Evolutionary conservation across 2,797 vertebrate genomes (phyloP).

Genomic region (Sandelia bainsii): DNA sequence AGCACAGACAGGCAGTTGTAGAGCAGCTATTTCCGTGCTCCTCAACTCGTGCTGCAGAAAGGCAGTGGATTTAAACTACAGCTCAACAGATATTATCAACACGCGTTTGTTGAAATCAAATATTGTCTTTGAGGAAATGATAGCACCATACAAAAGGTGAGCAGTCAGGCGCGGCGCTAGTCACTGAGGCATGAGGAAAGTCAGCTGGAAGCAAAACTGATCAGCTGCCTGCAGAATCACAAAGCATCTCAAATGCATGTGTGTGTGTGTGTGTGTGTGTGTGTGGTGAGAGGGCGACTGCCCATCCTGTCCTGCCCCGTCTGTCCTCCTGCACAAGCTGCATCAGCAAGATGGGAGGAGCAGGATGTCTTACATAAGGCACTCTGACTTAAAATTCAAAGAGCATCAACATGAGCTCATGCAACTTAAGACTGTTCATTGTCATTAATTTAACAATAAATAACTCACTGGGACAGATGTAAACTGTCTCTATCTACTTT

Average conservation of each 20-base stretch:
- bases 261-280: conserved; percentile 25
- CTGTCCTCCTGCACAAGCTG: conserved; percentile 70
- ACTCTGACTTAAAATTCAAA: conserved; percentile 41
- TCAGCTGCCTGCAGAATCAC: conserved; percentile 56
- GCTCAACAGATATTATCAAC: conserved; percentile 27
- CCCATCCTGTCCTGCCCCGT: conserved; percentile 47
- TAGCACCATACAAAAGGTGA: conserved; percentile 24
- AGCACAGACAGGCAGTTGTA: not conserved
- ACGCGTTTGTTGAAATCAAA: conserved; percentile 44
- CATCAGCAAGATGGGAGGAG: conserved; percentile 63
- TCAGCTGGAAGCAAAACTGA: conserved; percentile 69
- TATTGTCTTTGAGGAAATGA: conserved; percentile 42
- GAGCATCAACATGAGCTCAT: not conserved
- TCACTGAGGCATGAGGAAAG: conserved; percentile 43
- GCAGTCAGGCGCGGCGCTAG: conserved; percentile 28
- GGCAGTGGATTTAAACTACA: not conserved
- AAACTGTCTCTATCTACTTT: too few species aligned
- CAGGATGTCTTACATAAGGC: conserved; percentile 53
- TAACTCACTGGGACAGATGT: too few species aligned
- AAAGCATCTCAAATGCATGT: conserved; percentile 47
- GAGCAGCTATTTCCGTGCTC: conserved; percentile 1
- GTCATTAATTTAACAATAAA: too few species aligned
- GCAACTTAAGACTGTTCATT: too few species aligned
- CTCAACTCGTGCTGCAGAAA: conserved; percentile 5
- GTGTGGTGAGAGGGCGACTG: conserved; percentile 25